Percentiles rank a stretch among this genome's conserved stretches.
phyloP scores from a whole-genome alignment of 1,140 invertebrate species.

The Piezodorus guildinii region DNA sequence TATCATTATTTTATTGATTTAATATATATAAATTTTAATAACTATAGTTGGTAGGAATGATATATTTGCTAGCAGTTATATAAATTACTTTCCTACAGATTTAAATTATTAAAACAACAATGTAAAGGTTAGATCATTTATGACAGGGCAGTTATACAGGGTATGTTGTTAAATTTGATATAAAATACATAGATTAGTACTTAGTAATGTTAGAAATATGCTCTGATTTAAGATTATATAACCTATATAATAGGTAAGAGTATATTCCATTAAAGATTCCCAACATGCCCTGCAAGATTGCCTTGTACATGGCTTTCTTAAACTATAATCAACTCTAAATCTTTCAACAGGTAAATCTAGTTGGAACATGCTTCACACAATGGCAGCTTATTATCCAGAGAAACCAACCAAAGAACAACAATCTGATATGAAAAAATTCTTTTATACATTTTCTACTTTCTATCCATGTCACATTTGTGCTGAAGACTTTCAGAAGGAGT shows the following conservation, averaged over 20 bases:
- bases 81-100: no score
- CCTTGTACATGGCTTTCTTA: not conserved
- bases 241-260: no score
- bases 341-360: constrained; percentile 50
- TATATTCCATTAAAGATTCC: no score
- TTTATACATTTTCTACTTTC: constrained; percentile 75
- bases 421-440: constrained; percentile 68
- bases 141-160: no score
- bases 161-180: no score
- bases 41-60: no score
- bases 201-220: no score
- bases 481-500: constrained; percentile 74
- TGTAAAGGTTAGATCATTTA: no score
- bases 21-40: not conserved
- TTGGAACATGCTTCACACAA: constrained; percentile 93
- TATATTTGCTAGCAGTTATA: no score
- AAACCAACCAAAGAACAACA: constrained; percentile 62
- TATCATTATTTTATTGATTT: constrained; percentile 9
- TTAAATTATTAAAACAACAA: no score
- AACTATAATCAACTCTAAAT: not conserved
- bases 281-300: not conserved
- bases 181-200: no score
- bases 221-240: no score
- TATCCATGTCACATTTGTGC: constrained; percentile 94
- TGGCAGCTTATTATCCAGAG: constrained; percentile 90